Evolutionary conservation across 2,113 vertebrate genomes (phyloP), one percentile per base, ranked within the genome.

Genomic region (Laticauda colubrina): DNA sequence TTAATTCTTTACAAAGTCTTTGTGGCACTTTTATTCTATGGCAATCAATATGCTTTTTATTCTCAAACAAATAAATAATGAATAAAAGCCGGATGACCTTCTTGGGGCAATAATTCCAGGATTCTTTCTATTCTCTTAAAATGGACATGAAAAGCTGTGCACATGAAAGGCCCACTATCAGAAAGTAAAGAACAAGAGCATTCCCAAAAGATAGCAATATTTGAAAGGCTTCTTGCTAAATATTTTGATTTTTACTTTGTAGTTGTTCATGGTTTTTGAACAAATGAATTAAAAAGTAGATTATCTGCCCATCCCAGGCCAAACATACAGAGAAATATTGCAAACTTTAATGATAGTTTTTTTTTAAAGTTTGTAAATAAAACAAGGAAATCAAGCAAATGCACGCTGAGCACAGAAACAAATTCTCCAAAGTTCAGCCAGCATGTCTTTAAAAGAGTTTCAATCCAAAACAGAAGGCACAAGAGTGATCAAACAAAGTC

Each of bases 61-160:
- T 69, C 56, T 87, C 53, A 89, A 94, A 91, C 26, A 95, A 94
- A 93, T 95, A 93, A 93, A 81, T 92, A 95, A 96, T 95, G 69
- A 87, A 95, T 94, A 90, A 93, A 94, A 88, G 15, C 53, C n/a
- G 91, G 61, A 94, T 96, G 94, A 95, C 92, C 91, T 89, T 96
- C 92, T 94, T 91, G 90, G 69, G 94, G 43, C 51, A 87, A 93
- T 59, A 87, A 86, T 90, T 93, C 94, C 88, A 51, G 45, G 29
- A 89, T 69, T 92, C 53, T 93, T 94, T 95, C 93, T 92, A 86
- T 93, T 95, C 26, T 92, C 64, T 53, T 93, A 93, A 91, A 21
- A 93, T 93, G 91, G 95, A 89, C 91, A 95, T 56, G 91, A 93
- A 90, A 55, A 57, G 43, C 93, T 90, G 59, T 91, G 89, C 39